Evolutionary conservation across 1,140 invertebrate genomes (phyloP), one percentile per base, ranked within the genome.

Genomic region (Callitettix versicolor): DNA sequence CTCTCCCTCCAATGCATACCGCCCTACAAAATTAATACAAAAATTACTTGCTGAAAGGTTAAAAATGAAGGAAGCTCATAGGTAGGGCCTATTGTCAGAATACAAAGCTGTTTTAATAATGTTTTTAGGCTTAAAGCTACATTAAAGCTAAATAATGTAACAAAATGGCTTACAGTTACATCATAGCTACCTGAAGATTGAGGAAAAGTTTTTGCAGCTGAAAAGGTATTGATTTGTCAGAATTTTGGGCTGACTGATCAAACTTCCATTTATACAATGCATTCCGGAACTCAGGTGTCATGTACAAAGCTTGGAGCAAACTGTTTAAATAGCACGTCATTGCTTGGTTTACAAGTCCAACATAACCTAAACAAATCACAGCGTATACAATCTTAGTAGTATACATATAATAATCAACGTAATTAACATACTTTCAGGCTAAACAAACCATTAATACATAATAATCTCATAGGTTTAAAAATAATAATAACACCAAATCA

Each of bases 251-350:
- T 48, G 74, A 67, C 21, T 69, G 67, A 65, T 86, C 84, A 66
- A 84, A 90, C 68, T 89, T 80, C 86, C 89, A 91, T 61, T 84
- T 84, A 66, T 94, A 94, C 6, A 95, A 69, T 1, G 87, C 86
- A 72, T 95, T 95, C 33, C 91, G 74, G 67, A 95, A 94, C 70
- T 95, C 91, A n/a, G 92, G 91, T 3, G 91, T 95, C 88, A 95
- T 95, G 64, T 79, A 95, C 1, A 95, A 72, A 1, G 88, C 86
- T 72, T 95, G 91, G 1, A 95, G 72, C 21, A 95, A 71, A 72
- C 88, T 91, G 67, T 95, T 95, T 12, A 95, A 74, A 67, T 95
- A 95, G 68, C 91, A 95, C 1, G 91, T 95, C 89, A 94, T 94
- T 1, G 90, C 89, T 70, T 93, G 90, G 70, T 95, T 95, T 0